Evolutionary conservation across 2,113 vertebrate genomes (phyloP).

Genomic region (Tragulus kanchil): DNA sequence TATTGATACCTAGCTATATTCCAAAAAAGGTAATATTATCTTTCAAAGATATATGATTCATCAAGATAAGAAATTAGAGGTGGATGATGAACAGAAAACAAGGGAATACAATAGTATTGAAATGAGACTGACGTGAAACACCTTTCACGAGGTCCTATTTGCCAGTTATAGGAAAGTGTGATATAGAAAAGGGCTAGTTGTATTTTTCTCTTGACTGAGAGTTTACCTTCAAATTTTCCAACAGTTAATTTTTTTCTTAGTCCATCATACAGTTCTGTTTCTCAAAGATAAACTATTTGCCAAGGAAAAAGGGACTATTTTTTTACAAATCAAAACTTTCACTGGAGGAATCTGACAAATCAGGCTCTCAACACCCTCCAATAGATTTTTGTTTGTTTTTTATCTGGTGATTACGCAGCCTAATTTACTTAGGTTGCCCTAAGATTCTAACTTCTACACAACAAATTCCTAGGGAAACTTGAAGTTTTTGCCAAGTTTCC

Average conservation of each 20-base stretch:
- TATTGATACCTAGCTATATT: not conserved
- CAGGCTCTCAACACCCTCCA: not conserved
- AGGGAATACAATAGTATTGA: not conserved
- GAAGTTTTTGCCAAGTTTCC: not conserved
- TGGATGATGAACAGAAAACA: not conserved
- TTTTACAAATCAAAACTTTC: not conserved
- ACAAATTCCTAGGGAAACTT: not conserved
- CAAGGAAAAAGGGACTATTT: not conserved
- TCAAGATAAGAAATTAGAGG: slow-evolving; percentile 10
- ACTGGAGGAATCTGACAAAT: not conserved
- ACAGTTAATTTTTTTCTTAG: not conserved
- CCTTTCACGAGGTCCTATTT: not conserved
- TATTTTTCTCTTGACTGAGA: too few species aligned
- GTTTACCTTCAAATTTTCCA: not conserved
- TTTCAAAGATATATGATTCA: not conserved
- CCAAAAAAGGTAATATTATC: not conserved
- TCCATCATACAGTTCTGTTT: not conserved
- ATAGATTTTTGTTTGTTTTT: not conserved
- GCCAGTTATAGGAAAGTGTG: not conserved
- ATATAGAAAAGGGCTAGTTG: too few species aligned
- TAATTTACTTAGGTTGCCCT: not conserved
- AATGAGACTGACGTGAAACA: not conserved
- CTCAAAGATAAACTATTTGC: not conserved
- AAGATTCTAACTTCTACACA: not conserved
- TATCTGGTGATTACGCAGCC: not conserved